Base-by-base conservation (phyloP, 2,888 invertebrate species). In the Schizotus pectinicornis region DNA sequence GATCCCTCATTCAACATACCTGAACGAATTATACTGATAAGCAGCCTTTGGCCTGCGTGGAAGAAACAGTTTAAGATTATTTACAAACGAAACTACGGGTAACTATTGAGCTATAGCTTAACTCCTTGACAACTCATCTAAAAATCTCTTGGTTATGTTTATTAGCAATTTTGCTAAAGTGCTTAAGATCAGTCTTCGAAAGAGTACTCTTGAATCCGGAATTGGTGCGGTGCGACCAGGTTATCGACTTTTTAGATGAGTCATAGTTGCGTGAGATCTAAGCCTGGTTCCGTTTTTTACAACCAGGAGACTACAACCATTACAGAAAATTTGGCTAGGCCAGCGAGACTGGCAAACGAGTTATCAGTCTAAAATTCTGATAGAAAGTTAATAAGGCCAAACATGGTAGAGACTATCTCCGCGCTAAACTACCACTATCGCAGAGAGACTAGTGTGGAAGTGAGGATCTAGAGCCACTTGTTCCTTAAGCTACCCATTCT, bases 401-500 rank as follows among this genome's bases (percentile, higher is more conserved):
- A 75, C 67, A 72, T 64, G 74, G 75, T 56, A 50, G 49, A 52
- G 13, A 55, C 41, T 55, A 48, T 41, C 68, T 34, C 41, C 48
- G 49, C n/a, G 38, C 49, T 47, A 39, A 46, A 14, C 13, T 14
- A 31, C 41, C 48, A 59, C 35, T 12, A 57, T 39, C 56, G 62
- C 67, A 66, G 62, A 64, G 63, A 62, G 55, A 57, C 74, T 76
- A 75, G 71, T 74, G 78, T 77, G 78, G 78, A 73, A 74, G 74
- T 67, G 71, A 82, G 80, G 80, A 85, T 81, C 84, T 86, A 89
- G 77, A 85, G 85, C 87, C 88, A 87, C 79, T 86, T 88, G 76
- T 88, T 90, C 78, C 88, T 86, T 68, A 89, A 87, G 80, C 90
- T 89, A 83, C 90, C 88, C 81, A 89, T 84, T 83, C 92, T 87